These are phyloP conservation scores for Lophura nycthemera DNA, from an alignment of 2,113 vertebrate species.

Conservation along the genomic window DNA sequence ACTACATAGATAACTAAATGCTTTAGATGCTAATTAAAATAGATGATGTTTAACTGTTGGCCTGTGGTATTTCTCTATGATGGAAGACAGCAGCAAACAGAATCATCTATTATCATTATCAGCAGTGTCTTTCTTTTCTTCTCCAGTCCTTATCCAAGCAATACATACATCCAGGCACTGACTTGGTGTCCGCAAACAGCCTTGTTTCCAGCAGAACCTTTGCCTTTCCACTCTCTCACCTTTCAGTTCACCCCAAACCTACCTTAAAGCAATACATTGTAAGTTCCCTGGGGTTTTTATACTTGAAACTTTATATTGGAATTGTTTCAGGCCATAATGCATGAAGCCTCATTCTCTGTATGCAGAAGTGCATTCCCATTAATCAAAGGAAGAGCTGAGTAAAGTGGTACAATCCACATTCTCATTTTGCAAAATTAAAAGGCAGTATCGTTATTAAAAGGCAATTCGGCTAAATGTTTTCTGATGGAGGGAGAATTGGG, in stretches of 20 bases:
- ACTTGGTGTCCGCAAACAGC: slow-evolving; percentile 11
- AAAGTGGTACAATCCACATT: slow-evolving; percentile 71
- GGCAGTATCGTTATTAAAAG: slow-evolving; percentile 74
- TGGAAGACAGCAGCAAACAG: slow-evolving; percentile 20
- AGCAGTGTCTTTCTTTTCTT: slow-evolving; percentile 18
- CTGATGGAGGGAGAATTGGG: slow-evolving; percentile 76
- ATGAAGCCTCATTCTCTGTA: slow-evolving; percentile 34
- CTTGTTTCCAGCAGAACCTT: slow-evolving; percentile 27
- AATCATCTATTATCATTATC: slow-evolving; percentile 54
- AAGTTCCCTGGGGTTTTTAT: slow-evolving; percentile 5
- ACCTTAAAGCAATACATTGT: slow-evolving; percentile 63
- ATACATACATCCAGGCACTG: not conserved
- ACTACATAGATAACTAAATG: slow-evolving; percentile 46
- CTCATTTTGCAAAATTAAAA: slow-evolving; percentile 79
- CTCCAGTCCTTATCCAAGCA: slow-evolving; percentile 31
- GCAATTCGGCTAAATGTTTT: slow-evolving; percentile 77
- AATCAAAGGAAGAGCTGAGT: slow-evolving; percentile 78
- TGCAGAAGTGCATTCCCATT: slow-evolving; percentile 69
- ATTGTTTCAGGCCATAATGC: slow-evolving; percentile 67
- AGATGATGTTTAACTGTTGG: slow-evolving; percentile 45
- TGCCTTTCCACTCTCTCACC: slow-evolving; percentile 56
- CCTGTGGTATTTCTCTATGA: slow-evolving; percentile 45
- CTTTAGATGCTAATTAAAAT: slow-evolving; percentile 64
- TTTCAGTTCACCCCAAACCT: slow-evolving; percentile 65
- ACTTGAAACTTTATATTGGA: slow-evolving; percentile 68